These are phyloP conservation scores for Drosophila biarmipes DNA, from an alignment of 1,140 invertebrate genomes.

Conservation along the genomic window DNA sequence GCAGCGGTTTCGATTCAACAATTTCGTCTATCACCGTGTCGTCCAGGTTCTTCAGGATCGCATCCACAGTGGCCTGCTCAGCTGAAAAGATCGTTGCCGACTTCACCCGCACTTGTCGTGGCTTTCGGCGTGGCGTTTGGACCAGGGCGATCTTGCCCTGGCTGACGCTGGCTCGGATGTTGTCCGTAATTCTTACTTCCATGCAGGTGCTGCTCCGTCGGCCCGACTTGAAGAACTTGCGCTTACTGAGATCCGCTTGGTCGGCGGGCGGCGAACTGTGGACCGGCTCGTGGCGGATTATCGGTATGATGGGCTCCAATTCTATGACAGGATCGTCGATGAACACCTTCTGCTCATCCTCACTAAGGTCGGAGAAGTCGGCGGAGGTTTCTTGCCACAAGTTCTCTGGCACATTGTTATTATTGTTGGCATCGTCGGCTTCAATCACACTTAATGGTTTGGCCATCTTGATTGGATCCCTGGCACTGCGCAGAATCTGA, in stretches of 20 bases:
- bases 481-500: constrained; percentile 58
- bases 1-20: constrained; percentile 35
- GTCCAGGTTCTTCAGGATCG: constrained; percentile 71
- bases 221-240: constrained; percentile 79
- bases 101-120: constrained; percentile 52
- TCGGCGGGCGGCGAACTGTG: constrained; percentile 12
- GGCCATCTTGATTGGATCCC: constrained; percentile 80
- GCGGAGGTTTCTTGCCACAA: constrained; percentile 1
- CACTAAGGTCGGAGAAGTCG: constrained; percentile 67
- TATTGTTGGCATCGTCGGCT: constrained; percentile 58
- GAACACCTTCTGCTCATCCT: constrained; percentile 35
- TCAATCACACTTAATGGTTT: constrained; percentile 59
- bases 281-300: constrained; percentile 51
- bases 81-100: constrained; percentile 70
- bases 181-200: constrained; percentile 75
- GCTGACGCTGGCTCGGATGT: constrained; percentile 70
- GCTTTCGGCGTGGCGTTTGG: constrained; percentile 43
- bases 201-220: constrained; percentile 62
- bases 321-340: constrained; percentile 19
- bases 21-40: constrained; percentile 70
- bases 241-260: constrained; percentile 20
- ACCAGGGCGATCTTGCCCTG: constrained; percentile 71
- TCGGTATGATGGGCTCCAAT: constrained; percentile 69
- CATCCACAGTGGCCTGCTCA: constrained; percentile 79
- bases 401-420: constrained; percentile 26